Evolutionary conservation across 2,113 vertebrate genomes (phyloP), one percentile per base, ranked within the genome.

Genomic region (Sprattus sprattus): DNA sequence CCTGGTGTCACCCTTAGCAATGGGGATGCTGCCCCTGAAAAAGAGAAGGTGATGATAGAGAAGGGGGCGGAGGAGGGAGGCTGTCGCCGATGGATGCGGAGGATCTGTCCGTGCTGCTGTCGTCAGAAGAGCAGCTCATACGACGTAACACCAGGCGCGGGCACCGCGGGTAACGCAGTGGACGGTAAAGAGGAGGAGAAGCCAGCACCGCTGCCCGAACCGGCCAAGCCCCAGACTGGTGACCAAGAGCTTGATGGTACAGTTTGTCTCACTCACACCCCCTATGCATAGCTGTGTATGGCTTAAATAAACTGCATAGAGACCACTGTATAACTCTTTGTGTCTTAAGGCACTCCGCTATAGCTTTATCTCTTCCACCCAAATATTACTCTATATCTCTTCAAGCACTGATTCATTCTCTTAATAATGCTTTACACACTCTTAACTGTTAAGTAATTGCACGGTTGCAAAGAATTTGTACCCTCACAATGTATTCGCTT

Each of bases 161-260:
- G 39, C 39, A 39, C 22, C 2, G 0, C 44, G 39, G 39, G 39
- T 39, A 71, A 94, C n/a, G 86, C 81, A 6, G 81, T 91, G 15
- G 39, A 28, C 11, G 28, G 1, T 0, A 50, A 3, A 0, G 91
- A 91, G 2, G 13, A 81, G 46, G 82, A 91, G 45, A 93, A 90
- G 86, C 81, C 83, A 0, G 15, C 44, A 25, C 86, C 64, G 7
- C n/a, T 1, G 5, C 82, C 86, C 45, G 0, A 89, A 86, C 28
- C 90, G 86, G 0, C 75, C 9, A 46, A 92, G 0, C 89, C 90
- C 3, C 89, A 88, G 83, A 89, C 90, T 3, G 92, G 83, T 84
- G 93, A 93, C n/a, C 93, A 88, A 45, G 92, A 95, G 78, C 88
- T 92, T 86, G 90, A 92, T 39, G 94, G 95, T 95, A 71, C 25